A percentile compares a stretch with the other conserved stretches of the same genome.
These are phyloP conservation scores for Lasius platythorax DNA, from an alignment of 2,888 invertebrate species.

Conservation along the genomic window DNA sequence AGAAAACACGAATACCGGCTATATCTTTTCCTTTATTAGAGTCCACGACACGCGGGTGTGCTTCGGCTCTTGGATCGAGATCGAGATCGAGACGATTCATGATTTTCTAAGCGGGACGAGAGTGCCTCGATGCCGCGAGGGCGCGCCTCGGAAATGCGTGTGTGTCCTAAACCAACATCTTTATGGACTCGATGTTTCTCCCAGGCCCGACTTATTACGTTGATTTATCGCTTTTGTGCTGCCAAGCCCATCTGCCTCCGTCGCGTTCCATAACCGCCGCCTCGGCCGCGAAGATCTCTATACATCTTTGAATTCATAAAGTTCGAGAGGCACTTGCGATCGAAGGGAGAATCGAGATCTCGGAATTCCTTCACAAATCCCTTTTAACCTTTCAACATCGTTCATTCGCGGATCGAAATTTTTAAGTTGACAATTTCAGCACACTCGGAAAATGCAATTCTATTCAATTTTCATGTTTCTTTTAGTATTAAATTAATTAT, in stretches of 20 bases:
- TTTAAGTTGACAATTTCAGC: not conserved
- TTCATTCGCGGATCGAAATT: not conserved
- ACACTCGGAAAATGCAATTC: not conserved
- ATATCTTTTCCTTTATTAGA: constrained; percentile 46
- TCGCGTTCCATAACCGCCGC: constrained; percentile 41
- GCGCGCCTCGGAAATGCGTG: constrained; percentile 65
- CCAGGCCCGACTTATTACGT: constrained; percentile 73
- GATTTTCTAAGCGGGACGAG: constrained; percentile 58
- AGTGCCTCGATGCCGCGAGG: constrained; percentile 59
- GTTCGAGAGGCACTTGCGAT: constrained; percentile 53
- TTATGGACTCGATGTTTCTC: constrained; percentile 73
- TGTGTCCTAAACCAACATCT: constrained; percentile 76
- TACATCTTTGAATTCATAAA: constrained; percentile 57
- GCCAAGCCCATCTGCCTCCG: constrained; percentile 63
- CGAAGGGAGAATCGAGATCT: not conserved
- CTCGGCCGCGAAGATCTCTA: constrained; percentile 53
- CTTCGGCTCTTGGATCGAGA: constrained; percentile 10
- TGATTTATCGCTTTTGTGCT: constrained; percentile 75
- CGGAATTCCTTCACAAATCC: not conserved
- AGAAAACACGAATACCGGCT: constrained; percentile 52
- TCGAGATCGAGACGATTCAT: constrained; percentile 59
- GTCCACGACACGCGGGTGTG: constrained; percentile 50
- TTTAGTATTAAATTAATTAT: not conserved
- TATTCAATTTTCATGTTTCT: not conserved
- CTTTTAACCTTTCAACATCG: not conserved